These are phyloP conservation scores for Eledona agricola DNA, from an alignment of 2,888 invertebrate species.

Conservation along the genomic window DNA sequence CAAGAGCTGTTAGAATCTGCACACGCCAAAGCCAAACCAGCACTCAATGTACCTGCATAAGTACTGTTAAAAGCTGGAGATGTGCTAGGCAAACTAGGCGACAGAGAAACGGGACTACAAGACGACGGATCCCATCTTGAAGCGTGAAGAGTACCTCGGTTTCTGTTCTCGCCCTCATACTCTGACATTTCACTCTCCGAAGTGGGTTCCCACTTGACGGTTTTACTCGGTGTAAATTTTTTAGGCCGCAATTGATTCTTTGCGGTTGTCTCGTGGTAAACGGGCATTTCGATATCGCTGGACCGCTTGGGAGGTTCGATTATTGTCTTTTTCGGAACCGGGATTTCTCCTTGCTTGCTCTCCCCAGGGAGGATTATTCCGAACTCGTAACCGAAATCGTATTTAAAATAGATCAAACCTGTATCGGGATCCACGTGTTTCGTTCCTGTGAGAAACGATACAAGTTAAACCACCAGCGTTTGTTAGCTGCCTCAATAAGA, in stretches of 20 bases:
- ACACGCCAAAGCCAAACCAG: constrained; percentile 36
- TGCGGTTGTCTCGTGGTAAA: constrained; percentile 70
- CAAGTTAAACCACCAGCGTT: constrained; percentile 5
- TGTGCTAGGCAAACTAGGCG: constrained; percentile 68
- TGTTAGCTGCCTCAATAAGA: background rate
- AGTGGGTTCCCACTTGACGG: constrained; percentile 70
- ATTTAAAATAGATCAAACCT: constrained; percentile 82
- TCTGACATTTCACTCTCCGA: constrained; percentile 72
- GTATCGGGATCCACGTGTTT: constrained; percentile 80
- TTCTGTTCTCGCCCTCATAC: constrained; percentile 63
- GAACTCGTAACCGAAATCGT: constrained; percentile 83
- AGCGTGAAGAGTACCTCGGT: constrained; percentile 55
- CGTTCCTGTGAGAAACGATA: too few species aligned
- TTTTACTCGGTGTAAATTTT: constrained; percentile 61
- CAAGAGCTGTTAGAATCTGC: too few species aligned
- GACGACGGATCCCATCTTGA: constrained; percentile 63
- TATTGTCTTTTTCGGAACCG: constrained; percentile 61
- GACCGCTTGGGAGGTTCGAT: constrained; percentile 66
- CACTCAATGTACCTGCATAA: constrained; percentile 54
- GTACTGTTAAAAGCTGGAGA: constrained; percentile 65
- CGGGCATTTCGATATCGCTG: constrained; percentile 72
- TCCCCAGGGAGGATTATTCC: constrained; percentile 77
- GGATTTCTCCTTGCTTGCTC: constrained; percentile 64
- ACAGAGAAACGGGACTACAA: constrained; percentile 67
- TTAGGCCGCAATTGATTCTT: constrained; percentile 58